phyloP scores from a whole-genome alignment of 1,140 invertebrate species.

The Ceratosolen fusciceps region DNA sequence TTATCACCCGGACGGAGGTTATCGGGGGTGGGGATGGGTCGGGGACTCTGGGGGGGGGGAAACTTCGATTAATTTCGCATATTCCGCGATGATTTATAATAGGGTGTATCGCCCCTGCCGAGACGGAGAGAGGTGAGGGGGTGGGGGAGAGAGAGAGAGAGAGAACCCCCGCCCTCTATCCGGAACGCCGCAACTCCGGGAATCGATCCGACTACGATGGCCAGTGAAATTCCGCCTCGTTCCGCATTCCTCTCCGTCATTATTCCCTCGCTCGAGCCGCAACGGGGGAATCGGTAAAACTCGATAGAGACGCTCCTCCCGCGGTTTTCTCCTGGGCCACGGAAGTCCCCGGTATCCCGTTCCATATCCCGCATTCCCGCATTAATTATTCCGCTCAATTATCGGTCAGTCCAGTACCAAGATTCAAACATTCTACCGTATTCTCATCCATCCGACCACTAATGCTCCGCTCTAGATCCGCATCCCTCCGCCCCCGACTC shows the following conservation, averaged over 20 bases:
- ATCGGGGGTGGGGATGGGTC: neutral
- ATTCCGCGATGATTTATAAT: no score
- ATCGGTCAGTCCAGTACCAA: constrained; percentile 50
- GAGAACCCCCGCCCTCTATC: no score
- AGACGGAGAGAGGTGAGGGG: neutral
- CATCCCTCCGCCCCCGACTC: no score
- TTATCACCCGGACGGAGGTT: neutral
- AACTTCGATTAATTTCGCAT: neutral
- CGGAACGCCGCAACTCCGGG: no score
- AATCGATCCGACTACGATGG: neutral
- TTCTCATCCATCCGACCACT: constrained; percentile 32
- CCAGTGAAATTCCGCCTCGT: neutral
- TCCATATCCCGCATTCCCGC: constrained; percentile 49
- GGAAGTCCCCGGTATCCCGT: constrained; percentile 14
- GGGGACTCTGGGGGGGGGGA: no score
- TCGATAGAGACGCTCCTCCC: neutral
- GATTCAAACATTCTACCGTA: constrained; percentile 59
- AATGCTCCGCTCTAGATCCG: neutral
- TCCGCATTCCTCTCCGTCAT: no score
- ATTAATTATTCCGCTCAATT: constrained; percentile 60
- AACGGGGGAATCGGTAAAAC: no score
- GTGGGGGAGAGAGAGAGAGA: neutral
- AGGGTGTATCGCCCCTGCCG: no score
- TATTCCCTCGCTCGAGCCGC: no score
- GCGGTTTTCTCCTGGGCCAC: no score